Base-by-base conservation (phyloP, 1,140 invertebrate species). In the Grapholita molesta region DNA sequence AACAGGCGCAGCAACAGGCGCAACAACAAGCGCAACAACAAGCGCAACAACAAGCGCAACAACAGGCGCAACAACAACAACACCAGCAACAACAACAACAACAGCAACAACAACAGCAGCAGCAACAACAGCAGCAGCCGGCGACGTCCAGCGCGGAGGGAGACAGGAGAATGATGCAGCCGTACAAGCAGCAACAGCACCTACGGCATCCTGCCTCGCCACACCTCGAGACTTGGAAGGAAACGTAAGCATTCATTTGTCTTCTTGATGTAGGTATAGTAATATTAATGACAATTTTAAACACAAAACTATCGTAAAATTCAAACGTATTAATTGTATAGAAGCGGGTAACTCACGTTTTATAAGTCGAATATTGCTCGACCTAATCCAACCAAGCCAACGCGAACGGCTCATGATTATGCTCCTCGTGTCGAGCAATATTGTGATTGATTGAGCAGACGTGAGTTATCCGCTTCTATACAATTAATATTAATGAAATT, bases 211-310 rank as follows among this genome's bases (percentile, higher is more conserved):
- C 30, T n/a, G 64, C 30, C 15, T 75, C 83, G 18, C 73, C 85
- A 38, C 86, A 86, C 57, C 71, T 83, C 15, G 65, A 86, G 23
- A 88, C 91, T 4, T 77, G 89, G 73, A 90, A 88, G 67, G 89
- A 92, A 66, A 75, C 70, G 90, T 90, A 67, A 68, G 81, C 78
- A 64, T 30, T 7, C 7, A 30, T 30, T 48, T 18, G 0, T 7
- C 7, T 11, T n/a, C 38, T 15, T 42, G 12, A 12, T 35, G 33
- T 35, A 12, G 12, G 11, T 12, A 35, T 12, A 12, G 33, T 12
- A 0, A 35, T 3, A 35, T 12, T 12, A 35, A 33, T n/a, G n/a
- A n/a, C n/a, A n/a, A n/a, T n/a, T n/a, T n/a, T n/a, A n/a, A n/a
- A n/a, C n/a, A n/a, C n/a, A n/a, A n/a, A n/a, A n/a, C n/a, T n/a